A percentile compares a stretch with the other conserved stretches of the same genome.
These are phyloP conservation scores for Hozukius guyotensis DNA, from an alignment of 2,797 vertebrate species.

Conservation along the genomic window DNA sequence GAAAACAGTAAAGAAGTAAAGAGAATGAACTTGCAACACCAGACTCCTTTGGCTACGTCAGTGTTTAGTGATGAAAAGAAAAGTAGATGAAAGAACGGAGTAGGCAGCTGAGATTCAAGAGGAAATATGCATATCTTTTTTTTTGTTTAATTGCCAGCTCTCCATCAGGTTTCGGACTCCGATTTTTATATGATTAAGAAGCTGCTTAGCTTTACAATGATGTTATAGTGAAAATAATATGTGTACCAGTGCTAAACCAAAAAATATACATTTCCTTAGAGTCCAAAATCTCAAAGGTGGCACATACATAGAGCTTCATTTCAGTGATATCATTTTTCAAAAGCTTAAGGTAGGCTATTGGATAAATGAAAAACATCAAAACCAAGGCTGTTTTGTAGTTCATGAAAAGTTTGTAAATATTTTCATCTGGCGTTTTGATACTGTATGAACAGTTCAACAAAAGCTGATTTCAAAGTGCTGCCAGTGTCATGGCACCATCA, in stretches of 20 bases:
- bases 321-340: background rate
- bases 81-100: slow-evolving; percentile 33
- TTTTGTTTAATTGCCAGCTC: slow-evolving; percentile 26
- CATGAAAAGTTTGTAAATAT: background rate
- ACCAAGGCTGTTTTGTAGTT: background rate
- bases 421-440: background rate
- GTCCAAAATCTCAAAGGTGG: background rate
- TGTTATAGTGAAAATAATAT: background rate
- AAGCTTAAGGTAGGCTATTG: background rate
- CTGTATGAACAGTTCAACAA: background rate
- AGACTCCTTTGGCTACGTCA: slow-evolving; percentile 17
- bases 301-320: background rate
- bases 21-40: background rate
- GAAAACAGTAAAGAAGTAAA: slow-evolving; percentile 15
- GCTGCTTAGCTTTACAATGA: background rate
- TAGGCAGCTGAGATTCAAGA: slow-evolving; percentile 16
- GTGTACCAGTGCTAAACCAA: background rate
- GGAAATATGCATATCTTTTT: slow-evolving; percentile 12
- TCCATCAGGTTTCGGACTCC: slow-evolving; percentile 2
- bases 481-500: background rate
- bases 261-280: background rate
- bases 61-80: slow-evolving; percentile 43
- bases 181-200: background rate
- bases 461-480: slow-evolving; percentile 7
- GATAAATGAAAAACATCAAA: background rate